Conservation (phyloP, 1,140 invertebrate genomes). For the Mylabris phalerata region DNA sequence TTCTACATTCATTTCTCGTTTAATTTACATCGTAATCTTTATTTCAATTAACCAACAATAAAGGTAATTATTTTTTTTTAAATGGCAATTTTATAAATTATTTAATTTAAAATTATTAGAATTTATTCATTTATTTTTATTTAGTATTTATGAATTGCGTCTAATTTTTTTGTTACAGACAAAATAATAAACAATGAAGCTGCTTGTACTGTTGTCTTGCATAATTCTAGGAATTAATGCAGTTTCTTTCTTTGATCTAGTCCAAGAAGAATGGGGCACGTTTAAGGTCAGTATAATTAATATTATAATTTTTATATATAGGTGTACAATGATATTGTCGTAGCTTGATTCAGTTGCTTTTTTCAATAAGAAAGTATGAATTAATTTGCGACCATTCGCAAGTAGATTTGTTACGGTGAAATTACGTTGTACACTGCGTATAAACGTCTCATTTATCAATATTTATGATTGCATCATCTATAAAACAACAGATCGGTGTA, state of each 20-base stretch:
- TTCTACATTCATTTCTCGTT: no score
- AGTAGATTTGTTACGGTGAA: no score
- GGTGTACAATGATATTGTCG: no score
- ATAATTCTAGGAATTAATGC: conserved; percentile 46
- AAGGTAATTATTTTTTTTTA: background rate
- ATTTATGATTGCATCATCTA: background rate
- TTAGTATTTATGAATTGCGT: background rate
- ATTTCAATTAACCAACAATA: background rate
- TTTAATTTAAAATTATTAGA: background rate
- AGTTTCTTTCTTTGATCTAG: conserved; percentile 61
- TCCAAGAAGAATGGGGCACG: conserved; percentile 65
- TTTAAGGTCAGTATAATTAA: conserved; percentile 58
- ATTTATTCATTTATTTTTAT: background rate
- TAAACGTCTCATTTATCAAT: background rate
- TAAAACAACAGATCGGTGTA: no score
- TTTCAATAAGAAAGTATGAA: no score
- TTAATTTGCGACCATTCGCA: no score
- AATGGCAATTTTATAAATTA: background rate
- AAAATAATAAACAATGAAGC: conserved; percentile 44
- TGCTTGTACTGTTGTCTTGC: conserved; percentile 44
- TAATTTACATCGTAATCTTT: no score
- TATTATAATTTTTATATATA: conserved; percentile 1
- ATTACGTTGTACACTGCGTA: no score
- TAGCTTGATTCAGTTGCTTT: no score
- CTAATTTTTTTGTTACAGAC: conserved; percentile 24